Evolutionary conservation across 2,888 invertebrate genomes (phyloP).

Genomic region (Hypsopygia costalis): DNA sequence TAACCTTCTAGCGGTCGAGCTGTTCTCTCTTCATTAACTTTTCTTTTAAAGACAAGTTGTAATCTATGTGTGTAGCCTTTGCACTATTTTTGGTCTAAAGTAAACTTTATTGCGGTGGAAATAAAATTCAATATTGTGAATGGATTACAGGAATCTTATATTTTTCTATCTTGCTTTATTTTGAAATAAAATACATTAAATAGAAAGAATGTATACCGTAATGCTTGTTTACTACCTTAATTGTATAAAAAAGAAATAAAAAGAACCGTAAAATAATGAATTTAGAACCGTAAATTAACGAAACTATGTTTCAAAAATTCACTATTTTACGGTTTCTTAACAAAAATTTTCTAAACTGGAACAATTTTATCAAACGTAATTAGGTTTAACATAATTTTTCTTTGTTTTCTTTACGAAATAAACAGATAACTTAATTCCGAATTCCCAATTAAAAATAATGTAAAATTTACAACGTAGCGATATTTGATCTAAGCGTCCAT

Average conservation of each 20-base stretch:
- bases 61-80: conserved; percentile 37
- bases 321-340: no score
- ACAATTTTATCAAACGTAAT: no score
- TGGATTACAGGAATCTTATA: conserved; percentile 20
- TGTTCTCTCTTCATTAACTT: conserved; percentile 57
- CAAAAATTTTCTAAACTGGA: no score
- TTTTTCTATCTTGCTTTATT: conserved; percentile 17
- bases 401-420: no score
- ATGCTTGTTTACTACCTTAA: no score
- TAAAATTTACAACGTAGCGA: conserved; percentile 1
- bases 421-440: no score
- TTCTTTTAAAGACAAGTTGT: conserved; percentile 44
- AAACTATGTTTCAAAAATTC: no score
- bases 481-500: conserved; percentile 3
- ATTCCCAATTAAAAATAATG: neutral
- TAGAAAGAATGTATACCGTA: no score
- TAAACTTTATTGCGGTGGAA: conserved; percentile 16
- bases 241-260: no score
- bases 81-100: conserved; percentile 14
- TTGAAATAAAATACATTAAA: conserved; percentile 40
- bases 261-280: no score
- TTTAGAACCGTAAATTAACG: no score
- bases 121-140: conserved; percentile 19
- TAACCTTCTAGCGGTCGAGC: conserved; percentile 39
- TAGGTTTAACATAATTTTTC: no score